Base-by-base conservation (phyloP, 2,888 invertebrate species). In the Pristionchus maxplancki region DNA sequence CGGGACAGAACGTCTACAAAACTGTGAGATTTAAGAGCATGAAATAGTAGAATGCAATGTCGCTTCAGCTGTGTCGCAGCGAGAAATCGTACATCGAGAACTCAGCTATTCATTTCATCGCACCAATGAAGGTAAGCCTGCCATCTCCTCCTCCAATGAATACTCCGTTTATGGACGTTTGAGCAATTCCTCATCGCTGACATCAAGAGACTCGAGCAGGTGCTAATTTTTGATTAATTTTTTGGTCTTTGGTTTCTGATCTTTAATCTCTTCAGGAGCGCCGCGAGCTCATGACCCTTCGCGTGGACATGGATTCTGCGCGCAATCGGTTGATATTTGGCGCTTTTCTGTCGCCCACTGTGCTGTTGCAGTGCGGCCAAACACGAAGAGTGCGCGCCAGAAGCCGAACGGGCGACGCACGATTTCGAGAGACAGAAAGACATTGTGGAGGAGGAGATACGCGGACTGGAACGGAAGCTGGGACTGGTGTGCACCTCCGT, bases 111-210 rank as follows among this genome's bases (percentile, higher is more conserved):
- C 87, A 87, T 34, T 87, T 87, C 53, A 50, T 87, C 13, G 87
- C 87, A 34, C 87, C 87, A 9, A 87, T 87, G 87, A 87, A 87
- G 87, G 87, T 87, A 74, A 4, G 62, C 17, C 40, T 28, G 20
- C 24, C 44, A 28, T 40, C 15, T 24, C 17, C 28, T 84, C 48
- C 50, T n/a, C 37, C 8, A 58, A 58, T 28, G 84, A 53, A 84
- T 34, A 62, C 28, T 17, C 62, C 48, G 40, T 50, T 85, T 85
- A 48, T 85, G 87, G 87, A 87, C 74, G 87, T 87, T 87, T 87
- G 87, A 87, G 87, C 87, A 87, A 87, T 87, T 87, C 74, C 87
- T 87, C 50, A 74, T 67, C 37, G 71, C 87, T 20, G 87, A 87
- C 44, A 62, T 87, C 50, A 87, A 87, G 74, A 71, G 62, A 50